Evolutionary conservation across 2,113 vertebrate genomes (phyloP).

Genomic region (Scomber japonicus): DNA sequence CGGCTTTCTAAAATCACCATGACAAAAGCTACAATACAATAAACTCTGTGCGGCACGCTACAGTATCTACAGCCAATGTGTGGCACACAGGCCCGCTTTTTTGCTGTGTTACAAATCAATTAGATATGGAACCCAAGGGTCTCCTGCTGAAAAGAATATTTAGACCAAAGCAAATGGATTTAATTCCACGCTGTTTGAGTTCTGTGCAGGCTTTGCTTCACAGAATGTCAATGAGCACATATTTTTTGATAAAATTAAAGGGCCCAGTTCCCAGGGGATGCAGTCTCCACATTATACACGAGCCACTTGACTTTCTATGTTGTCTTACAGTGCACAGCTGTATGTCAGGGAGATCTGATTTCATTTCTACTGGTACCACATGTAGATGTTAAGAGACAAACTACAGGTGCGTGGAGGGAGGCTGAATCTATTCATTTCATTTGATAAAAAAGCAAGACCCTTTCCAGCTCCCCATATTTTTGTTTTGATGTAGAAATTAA

Average conservation of each 20-base stretch:
- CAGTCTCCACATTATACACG: slow-evolving; percentile 24
- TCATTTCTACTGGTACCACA: not conserved
- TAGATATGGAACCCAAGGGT: slow-evolving; percentile 43
- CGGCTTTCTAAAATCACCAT: slow-evolving; percentile 38
- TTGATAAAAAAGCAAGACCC: too few relatives aligned
- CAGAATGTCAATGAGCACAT: slow-evolving; percentile 48
- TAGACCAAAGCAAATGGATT: slow-evolving; percentile 59
- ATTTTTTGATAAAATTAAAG: slow-evolving; percentile 30
- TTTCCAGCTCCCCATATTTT: too few relatives aligned
- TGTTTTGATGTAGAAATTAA: too few relatives aligned
- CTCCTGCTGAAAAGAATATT: slow-evolving; percentile 42
- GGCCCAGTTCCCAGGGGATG: slow-evolving; percentile 21
- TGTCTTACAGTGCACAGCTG: slow-evolving; percentile 9
- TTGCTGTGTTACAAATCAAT: slow-evolving; percentile 55
- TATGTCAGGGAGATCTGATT: slow-evolving; percentile 10
- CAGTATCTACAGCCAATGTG: slow-evolving; percentile 28
- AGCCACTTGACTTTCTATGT: slow-evolving; percentile 32
- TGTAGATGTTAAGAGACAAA: not conserved
- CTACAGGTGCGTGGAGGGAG: too few relatives aligned
- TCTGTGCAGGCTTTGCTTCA: slow-evolving; percentile 16
- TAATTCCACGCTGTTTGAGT: slow-evolving; percentile 48
- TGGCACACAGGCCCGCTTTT: slow-evolving; percentile 10
- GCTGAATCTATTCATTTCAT: too few relatives aligned
- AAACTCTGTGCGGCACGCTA: slow-evolving; percentile 13
- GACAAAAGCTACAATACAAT: slow-evolving; percentile 36